These are phyloP conservation scores for Drosophila atripex DNA, from an alignment of 2,888 invertebrate species.

Conservation along the genomic window DNA sequence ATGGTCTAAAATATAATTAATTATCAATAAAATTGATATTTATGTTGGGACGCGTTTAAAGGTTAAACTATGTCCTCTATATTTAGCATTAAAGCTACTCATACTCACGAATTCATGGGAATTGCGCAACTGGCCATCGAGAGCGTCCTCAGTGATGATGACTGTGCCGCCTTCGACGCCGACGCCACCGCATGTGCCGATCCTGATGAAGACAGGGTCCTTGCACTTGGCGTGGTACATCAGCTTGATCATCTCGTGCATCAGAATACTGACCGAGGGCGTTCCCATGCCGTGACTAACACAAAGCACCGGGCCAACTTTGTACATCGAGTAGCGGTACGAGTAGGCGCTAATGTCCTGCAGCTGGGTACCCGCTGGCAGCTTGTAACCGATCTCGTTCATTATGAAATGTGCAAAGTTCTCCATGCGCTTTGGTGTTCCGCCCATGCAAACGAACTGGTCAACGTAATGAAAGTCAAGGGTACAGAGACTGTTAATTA, in stretches of 20 bases:
- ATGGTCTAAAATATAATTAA: conserved; percentile 87
- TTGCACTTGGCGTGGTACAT: conserved; percentile 95
- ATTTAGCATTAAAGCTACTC: not conserved
- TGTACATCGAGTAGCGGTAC: conserved; percentile 97
- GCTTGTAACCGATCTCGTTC: conserved; percentile 94
- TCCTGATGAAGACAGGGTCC: conserved; percentile 96
- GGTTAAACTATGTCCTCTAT: too few species aligned
- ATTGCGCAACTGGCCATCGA: conserved; percentile 93
- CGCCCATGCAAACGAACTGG: conserved; percentile 98
- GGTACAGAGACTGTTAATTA: not conserved
- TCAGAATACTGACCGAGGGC: conserved; percentile 96
- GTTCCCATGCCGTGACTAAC: conserved; percentile 97
- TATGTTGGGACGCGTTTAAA: too few species aligned
- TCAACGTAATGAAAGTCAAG: not conserved
- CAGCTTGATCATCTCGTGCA: conserved; percentile 98
- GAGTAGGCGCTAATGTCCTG: conserved; percentile 96
- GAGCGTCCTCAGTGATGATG: conserved; percentile 95
- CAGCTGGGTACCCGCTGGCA: conserved; percentile 94
- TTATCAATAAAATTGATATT: not conserved
- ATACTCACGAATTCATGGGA: conserved; percentile 91
- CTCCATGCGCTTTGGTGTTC: conserved; percentile 97
- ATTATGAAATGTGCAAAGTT: conserved; percentile 95
- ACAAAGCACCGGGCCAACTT: conserved; percentile 85
- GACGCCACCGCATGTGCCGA: conserved; percentile 97
- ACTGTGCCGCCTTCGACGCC: conserved; percentile 97